phyloP scores from a whole-genome alignment of 2,113 vertebrate genomes.

The Entosphenus tridentatus region DNA sequence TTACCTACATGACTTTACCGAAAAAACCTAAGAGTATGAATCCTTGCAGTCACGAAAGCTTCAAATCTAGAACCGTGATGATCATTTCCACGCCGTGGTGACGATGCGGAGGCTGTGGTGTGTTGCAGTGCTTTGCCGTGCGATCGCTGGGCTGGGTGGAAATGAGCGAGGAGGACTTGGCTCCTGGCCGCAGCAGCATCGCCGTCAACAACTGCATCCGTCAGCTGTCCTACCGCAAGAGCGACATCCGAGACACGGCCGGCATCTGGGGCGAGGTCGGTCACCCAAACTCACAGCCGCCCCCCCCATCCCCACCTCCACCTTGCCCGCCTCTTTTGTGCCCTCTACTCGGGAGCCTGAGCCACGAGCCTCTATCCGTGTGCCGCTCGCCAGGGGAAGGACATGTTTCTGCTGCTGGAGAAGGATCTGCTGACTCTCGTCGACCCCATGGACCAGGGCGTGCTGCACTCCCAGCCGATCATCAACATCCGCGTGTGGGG shows the following conservation, averaged over 20 bases:
- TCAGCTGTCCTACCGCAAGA: conserved; percentile 90
- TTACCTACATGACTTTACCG: too few relatives aligned
- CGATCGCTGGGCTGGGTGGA: conserved; percentile 87
- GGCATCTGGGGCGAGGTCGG: conserved; percentile 85
- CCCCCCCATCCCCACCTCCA: too few relatives aligned
- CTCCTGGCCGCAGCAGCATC: conserved; percentile 57
- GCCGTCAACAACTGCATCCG: conserved; percentile 84
- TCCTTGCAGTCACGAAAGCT: too few relatives aligned
- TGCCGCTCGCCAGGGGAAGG: conserved; percentile 33
- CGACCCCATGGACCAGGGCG: conserved; percentile 37
- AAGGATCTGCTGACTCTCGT: conserved; percentile 52
- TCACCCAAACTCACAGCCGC: too few relatives aligned
- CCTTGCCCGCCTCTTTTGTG: too few relatives aligned
- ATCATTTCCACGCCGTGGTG: neutral
- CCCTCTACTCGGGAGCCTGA: too few relatives aligned
- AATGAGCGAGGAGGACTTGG: conserved; percentile 71
- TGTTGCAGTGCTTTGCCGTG: conserved; percentile 53
- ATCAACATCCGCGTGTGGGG: conserved; percentile 75
- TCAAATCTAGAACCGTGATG: too few relatives aligned
- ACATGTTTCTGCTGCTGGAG: conserved; percentile 58
- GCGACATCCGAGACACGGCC: conserved; percentile 72
- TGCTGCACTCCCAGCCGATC: conserved; percentile 67
- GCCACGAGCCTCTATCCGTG: too few relatives aligned
- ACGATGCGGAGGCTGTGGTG: neutral
- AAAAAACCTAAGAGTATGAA: too few relatives aligned